Evolutionary conservation across 2,888 invertebrate genomes (phyloP).

Genomic region (Agonopterix subpropinquella): DNA sequence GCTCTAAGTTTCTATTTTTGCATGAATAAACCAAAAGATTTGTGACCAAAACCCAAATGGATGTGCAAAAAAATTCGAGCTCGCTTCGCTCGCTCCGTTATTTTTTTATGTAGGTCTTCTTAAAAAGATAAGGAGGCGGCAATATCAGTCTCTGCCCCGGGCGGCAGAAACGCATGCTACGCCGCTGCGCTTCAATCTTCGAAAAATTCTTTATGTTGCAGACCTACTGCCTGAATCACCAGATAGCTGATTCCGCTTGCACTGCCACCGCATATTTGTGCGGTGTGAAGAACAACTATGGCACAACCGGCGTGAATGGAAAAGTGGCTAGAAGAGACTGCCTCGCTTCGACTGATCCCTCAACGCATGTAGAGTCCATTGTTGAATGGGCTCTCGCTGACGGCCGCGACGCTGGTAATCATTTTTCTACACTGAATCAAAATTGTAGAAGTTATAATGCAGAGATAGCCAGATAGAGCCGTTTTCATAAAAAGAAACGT

Average conservation of each 20-base stretch:
- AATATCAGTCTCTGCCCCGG: no score
- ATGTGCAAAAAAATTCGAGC: no score
- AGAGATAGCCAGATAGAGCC: no score
- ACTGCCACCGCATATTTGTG: conserved; percentile 81
- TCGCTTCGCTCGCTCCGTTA: no score
- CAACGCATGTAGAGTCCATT: conserved; percentile 77
- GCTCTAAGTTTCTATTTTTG: no score
- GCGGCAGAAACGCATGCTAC: no score
- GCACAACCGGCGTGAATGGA: conserved; percentile 80
- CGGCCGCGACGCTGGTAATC: conserved; percentile 45
- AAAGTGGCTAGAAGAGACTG: conserved; percentile 78
- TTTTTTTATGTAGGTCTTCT: no score
- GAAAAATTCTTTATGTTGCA: conserved; percentile 19
- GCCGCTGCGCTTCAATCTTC: not conserved
- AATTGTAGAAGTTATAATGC: no score
- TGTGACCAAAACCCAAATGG: no score
- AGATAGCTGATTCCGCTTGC: conserved; percentile 84
- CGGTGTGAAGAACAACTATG: conserved; percentile 79
- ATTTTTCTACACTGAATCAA: not conserved
- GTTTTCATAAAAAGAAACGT: no score
- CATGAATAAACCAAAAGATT: no score
- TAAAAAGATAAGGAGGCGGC: no score
- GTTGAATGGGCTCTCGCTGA: conserved; percentile 78
- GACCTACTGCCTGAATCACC: conserved; percentile 77
- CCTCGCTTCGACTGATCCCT: conserved; percentile 54